Base-by-base conservation (phyloP, 1,140 invertebrate genomes). In the Sminthurinus signatus region DNA sequence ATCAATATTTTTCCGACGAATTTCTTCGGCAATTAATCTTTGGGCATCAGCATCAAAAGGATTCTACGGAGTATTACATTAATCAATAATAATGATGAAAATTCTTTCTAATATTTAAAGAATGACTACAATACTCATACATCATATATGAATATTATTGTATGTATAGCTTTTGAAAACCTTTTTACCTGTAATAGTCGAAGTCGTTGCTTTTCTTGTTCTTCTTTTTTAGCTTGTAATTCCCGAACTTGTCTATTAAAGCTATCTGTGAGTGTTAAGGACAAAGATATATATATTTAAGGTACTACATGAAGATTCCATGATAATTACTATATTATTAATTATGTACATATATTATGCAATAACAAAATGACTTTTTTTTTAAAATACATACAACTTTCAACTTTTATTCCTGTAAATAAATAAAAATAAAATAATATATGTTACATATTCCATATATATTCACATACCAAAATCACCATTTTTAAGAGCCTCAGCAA, bases 31-130 rank as follows among this genome's bases (percentile, higher is more conserved):
- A 73, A 98, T 98, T 61, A 96, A 80, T 70, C 86, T 81, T 76
- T 98, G 95, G 0, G 92, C 90, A 77, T 96, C 93, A 1, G 89
- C 85, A 78, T 97, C 93, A 78, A 98, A 97, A 0, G 93, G 93
- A 82, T 96, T n/a, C n/a, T n/a, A n/a, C n/a, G n/a, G n/a, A n/a
- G n/a, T n/a, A n/a, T n/a, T n/a, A n/a, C n/a, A n/a, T n/a, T n/a
- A n/a, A n/a, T n/a, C n/a, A n/a, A n/a, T n/a, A n/a, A n/a, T n/a
- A n/a, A n/a, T n/a, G n/a, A n/a, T n/a, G n/a, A n/a, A n/a, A n/a
- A n/a, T n/a, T n/a, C n/a, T n/a, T n/a, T n/a, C n/a, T n/a, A n/a
- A n/a, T n/a, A n/a, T n/a, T n/a, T n/a, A n/a, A n/a, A n/a, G n/a
- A n/a, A n/a, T n/a, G n/a, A n/a, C n/a, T n/a, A n/a, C n/a, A n/a